Evolutionary conservation across 2,113 vertebrate genomes (phyloP), one percentile per base, ranked within the genome.

Genomic region (Rhagologus leucostigma): DNA sequence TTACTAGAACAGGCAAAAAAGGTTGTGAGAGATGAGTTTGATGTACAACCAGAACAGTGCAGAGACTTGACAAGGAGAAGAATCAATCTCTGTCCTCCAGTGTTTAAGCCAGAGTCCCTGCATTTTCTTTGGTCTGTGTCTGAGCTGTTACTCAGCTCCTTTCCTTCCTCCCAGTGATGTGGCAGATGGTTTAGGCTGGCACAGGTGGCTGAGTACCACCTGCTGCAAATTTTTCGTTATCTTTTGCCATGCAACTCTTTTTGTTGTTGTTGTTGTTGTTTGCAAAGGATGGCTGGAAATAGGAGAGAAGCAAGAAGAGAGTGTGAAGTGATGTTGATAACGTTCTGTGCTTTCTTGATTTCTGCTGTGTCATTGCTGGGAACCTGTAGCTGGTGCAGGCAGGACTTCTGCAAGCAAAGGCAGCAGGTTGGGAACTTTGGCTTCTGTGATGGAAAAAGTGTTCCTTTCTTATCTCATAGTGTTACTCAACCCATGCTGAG

Each of bases 111-210:
- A 80, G 67, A 86, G 47, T 8, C 6, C 33, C 15, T 59, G 27
- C 41, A 63, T 90, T 93, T 70, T 6, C n/a, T 70, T 11, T 70
- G 30, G 32, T 90, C 37, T 89, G 26, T 50, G 10, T 79, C 55
- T 55, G 49, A 91, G 49, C 55, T 71, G 27, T 65, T 73, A 30
- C 10, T 76, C 68, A 73, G 24, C 41, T 90, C 63, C 29, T 29
- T 82, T 69, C 70, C 70, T 87, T 89, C 70, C 41, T 87, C 42
- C 20, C 39, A 73, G 63, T 47, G 49, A 64, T 89, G 76, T 49
- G 53, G 65, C 97, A 97, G 96, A 96, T 96, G 93, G 95, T 33
- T 93, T 55, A 49, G 63, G 46, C 59, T 91, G 73, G 71, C 73
- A 67, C 87, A 93, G 80, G 71, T 91, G 64, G 50, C 44, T 19